Evolutionary conservation across 1,140 invertebrate genomes (phyloP).

Genomic region (Pseudachorutes palmiensis): DNA sequence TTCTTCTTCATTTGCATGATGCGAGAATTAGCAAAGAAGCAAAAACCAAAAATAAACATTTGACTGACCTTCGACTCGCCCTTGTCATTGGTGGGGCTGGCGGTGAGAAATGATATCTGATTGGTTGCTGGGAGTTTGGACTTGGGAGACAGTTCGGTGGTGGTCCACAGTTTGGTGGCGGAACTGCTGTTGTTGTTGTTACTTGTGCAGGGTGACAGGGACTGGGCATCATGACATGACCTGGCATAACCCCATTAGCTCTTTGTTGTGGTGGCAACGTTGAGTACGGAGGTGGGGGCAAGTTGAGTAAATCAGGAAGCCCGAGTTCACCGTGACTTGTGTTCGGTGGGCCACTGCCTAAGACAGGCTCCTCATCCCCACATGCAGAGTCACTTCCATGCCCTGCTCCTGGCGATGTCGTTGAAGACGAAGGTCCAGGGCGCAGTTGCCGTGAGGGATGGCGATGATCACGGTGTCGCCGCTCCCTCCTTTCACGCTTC

Average conservation of each 20-base stretch:
- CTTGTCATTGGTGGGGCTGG: constrained; percentile 6
- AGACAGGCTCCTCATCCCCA: neutral
- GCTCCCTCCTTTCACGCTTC: constrained; percentile 38
- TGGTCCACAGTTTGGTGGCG: neutral
- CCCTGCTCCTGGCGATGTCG: constrained; percentile 4
- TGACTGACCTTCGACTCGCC: constrained; percentile 26
- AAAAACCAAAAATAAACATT: neutral
- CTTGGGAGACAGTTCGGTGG: constrained; percentile 11
- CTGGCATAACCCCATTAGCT: too few relatives aligned
- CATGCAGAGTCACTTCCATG: neutral
- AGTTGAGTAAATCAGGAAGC: constrained; percentile 48
- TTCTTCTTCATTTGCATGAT: too few relatives aligned
- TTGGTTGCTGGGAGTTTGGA: constrained; percentile 16
- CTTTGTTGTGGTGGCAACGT: constrained; percentile 40
- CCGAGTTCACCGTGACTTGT: constrained; percentile 27
- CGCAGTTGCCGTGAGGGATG: too few relatives aligned
- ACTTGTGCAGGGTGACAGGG: too few relatives aligned
- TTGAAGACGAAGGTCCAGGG: neutral
- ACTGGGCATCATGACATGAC: too few relatives aligned
- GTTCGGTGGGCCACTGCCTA: neutral
- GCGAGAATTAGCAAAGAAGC: too few relatives aligned
- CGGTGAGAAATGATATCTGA: constrained; percentile 28
- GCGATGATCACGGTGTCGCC: constrained; percentile 17
- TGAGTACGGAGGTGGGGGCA: constrained; percentile 46
- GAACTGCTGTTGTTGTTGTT: constrained; percentile 8